phyloP scores from a whole-genome alignment of 2,888 invertebrate species.

The Pseudococcus longispinus region DNA sequence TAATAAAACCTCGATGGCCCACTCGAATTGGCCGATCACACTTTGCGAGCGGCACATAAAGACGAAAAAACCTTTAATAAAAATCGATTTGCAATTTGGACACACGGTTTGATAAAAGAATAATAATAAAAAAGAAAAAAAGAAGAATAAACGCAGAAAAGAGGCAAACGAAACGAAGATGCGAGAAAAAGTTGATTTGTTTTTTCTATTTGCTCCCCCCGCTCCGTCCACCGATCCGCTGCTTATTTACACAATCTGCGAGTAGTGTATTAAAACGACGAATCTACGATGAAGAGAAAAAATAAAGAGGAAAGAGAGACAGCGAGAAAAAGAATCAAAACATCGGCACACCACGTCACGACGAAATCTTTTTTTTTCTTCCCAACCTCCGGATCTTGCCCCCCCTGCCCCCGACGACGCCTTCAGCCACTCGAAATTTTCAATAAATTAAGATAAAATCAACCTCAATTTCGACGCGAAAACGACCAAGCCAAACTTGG shows the following conservation, averaged over 20 bases:
- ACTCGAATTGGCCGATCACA: too few relatives aligned
- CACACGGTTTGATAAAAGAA: not conserved
- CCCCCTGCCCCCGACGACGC: too few relatives aligned
- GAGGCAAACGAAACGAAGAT: not conserved
- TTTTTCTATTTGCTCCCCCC: constrained; percentile 11
- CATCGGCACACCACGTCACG: not conserved
- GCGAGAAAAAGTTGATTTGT: constrained; percentile 14
- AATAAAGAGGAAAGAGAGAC: not conserved
- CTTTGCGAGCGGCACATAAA: not conserved
- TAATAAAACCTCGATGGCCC: too few relatives aligned
- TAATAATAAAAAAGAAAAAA: not conserved
- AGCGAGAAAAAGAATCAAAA: not conserved
- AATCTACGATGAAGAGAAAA: not conserved
- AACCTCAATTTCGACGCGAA: not conserved
- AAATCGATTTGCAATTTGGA: not conserved
- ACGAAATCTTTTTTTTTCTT: not conserved
- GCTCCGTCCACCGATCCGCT: not conserved
- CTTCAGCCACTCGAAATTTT: not conserved
- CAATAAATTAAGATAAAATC: constrained; percentile 28
- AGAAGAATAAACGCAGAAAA: not conserved
- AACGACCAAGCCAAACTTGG: not conserved
- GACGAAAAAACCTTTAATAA: not conserved
- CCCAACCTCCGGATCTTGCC: not conserved
- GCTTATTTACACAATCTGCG: constrained; percentile 26
- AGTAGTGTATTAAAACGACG: constrained; percentile 21